A percentile compares a stretch with the other conserved stretches of the same genome.
Evolutionary conservation across 2,113 vertebrate genomes (phyloP).

Genomic region (Epinephelus moara): DNA sequence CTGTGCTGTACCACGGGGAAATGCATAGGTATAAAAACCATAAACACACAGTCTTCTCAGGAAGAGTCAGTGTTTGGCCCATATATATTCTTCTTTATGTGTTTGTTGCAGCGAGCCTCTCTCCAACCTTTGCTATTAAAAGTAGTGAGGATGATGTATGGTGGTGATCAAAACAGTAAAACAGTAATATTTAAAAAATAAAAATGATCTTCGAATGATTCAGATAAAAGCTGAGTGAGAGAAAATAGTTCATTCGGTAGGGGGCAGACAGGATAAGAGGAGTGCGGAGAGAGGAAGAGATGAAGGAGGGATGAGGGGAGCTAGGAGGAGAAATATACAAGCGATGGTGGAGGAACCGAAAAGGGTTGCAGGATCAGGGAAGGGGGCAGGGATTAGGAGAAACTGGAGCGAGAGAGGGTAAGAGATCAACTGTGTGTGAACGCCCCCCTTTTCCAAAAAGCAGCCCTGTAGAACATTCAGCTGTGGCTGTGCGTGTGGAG

Average conservation of each 20-base stretch:
- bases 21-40: conserved; percentile 6
- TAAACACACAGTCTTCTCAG: not conserved
- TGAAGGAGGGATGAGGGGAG: not conserved
- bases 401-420: conserved; percentile 6
- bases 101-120: not conserved
- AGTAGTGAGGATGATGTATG: not conserved
- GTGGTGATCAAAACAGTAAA: not conserved
- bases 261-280: conserved; percentile 2
- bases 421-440: conserved; percentile 61
- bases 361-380: conserved; percentile 29
- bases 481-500: conserved; percentile 44
- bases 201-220: conserved; percentile 2
- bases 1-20: not conserved
- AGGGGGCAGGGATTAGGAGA: conserved; percentile 28
- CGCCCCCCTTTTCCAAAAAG: not conserved
- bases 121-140: not conserved
- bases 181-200: not conserved
- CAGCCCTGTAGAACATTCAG: conserved; percentile 14
- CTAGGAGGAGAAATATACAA: conserved; percentile 24
- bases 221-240: conserved; percentile 3
- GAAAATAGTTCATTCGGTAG: conserved; percentile 11
- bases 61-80: not conserved
- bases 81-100: not conserved
- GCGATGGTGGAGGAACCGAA: conserved; percentile 15
- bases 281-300: not conserved